phyloP scores from a whole-genome alignment of 2,888 invertebrate genomes.

The Seira sanloemensis region DNA sequence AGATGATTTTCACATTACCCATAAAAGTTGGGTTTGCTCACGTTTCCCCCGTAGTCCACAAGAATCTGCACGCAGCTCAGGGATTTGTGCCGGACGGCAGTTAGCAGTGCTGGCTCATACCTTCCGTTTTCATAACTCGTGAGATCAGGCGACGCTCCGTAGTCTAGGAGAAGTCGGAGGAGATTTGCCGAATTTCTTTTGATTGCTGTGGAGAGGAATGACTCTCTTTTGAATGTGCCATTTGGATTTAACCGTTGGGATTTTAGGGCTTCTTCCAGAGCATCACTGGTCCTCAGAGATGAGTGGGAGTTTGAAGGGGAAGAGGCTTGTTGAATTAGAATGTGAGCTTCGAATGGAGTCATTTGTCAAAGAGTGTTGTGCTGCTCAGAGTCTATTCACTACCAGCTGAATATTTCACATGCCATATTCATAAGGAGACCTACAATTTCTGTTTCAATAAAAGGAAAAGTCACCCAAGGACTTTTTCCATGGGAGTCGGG shows the following conservation, averaged over 20 bases:
- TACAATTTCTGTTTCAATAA: too few relatives aligned
- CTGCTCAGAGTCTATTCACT: too few relatives aligned
- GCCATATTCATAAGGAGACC: too few relatives aligned
- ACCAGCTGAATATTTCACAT: too few relatives aligned
- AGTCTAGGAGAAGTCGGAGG: constrained; percentile 60
- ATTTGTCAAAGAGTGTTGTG: background rate
- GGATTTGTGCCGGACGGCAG: constrained; percentile 67
- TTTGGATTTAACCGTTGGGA: constrained; percentile 57
- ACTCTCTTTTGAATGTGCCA: constrained; percentile 64
- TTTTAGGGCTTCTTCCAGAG: constrained; percentile 38
- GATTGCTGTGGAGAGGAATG: constrained; percentile 67
- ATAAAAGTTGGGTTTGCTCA: constrained; percentile 67
- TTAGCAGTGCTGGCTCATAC: constrained; percentile 70
- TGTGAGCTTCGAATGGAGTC: constrained; percentile 65
- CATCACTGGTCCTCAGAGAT: background rate
- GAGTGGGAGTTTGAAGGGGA: background rate
- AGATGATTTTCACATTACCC: too few relatives aligned
- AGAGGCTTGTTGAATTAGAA: constrained; percentile 58
- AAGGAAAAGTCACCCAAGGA: too few relatives aligned
- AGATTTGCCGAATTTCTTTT: constrained; percentile 51
- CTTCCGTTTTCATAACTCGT: constrained; percentile 70
- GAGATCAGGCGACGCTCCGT: constrained; percentile 68
- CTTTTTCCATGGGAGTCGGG: too few relatives aligned
- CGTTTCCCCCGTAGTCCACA: constrained; percentile 62
- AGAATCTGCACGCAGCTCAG: constrained; percentile 62